Conservation (phyloP, 2,113 vertebrate species). For the Vombatus ursinus region DNA sequence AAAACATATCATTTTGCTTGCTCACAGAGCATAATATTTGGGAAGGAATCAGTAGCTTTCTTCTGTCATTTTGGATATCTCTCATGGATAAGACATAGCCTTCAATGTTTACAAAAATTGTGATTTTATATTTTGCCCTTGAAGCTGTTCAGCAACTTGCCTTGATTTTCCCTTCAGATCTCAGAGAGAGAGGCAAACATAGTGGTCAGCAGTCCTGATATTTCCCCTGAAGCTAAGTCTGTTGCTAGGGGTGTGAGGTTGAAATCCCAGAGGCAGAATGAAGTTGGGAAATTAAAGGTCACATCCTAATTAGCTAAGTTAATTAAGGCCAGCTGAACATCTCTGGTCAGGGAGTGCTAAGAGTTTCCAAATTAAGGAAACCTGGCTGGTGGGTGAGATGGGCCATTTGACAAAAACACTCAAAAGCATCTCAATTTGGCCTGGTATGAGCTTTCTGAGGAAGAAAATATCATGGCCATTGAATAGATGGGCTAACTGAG, state of each 20-base stretch:
- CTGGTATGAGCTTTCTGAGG: not conserved
- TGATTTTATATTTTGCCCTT: not conserved
- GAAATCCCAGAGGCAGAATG: not conserved
- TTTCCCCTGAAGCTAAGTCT: not conserved
- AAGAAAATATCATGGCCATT: not conserved
- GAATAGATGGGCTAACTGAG: not conserved
- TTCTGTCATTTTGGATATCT: not conserved
- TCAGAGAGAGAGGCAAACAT: not conserved
- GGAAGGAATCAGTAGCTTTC: not conserved
- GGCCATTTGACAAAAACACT: not conserved
- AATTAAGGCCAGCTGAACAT: not conserved
- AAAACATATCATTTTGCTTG: not conserved
- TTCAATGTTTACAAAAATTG: not conserved
- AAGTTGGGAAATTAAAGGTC: not conserved
- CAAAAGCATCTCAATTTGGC: not conserved
- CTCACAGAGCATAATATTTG: not conserved
- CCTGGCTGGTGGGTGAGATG: not conserved
- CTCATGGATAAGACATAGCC: not conserved
- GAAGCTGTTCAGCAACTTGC: not conserved
- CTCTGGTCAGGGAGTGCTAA: constrained; percentile 4
- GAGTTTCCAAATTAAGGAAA: constrained; percentile 4
- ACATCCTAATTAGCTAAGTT: constrained; percentile 5
- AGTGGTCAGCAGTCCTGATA: not conserved
- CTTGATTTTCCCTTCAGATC: not conserved
- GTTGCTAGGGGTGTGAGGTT: not conserved